Evolutionary conservation across 2,888 invertebrate genomes (phyloP).

Genomic region (Drosophila kuntzei): DNA sequence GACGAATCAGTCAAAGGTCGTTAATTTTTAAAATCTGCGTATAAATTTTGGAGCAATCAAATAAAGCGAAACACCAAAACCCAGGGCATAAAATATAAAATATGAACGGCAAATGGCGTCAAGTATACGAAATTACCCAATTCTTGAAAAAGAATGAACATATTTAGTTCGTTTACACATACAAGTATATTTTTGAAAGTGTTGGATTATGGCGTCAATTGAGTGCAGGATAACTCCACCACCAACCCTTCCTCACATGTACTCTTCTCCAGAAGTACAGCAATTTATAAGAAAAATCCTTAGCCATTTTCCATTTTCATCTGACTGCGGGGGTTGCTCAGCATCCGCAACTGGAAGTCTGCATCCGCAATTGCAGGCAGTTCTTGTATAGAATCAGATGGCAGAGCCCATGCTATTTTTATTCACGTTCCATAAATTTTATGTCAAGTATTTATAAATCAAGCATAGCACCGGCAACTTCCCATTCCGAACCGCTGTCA

Average conservation of each 20-base stretch:
- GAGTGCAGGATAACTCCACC: background rate
- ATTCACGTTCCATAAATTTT: constrained; percentile 76
- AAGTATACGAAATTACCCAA: constrained; percentile 27
- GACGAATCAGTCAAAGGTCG: constrained; percentile 79
- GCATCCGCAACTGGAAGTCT: constrained; percentile 27
- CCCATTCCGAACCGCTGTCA: background rate
- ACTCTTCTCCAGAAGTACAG: constrained; percentile 23
- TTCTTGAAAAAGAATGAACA: constrained; percentile 11
- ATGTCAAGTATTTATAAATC: constrained; percentile 77
- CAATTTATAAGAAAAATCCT: constrained; percentile 33
- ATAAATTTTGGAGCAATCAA: constrained; percentile 65
- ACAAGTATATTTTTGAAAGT: constrained; percentile 29
- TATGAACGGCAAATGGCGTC: constrained; percentile 33
- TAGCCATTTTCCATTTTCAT: constrained; percentile 3
- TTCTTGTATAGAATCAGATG: constrained; percentile 30
- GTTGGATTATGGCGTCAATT: constrained; percentile 18
- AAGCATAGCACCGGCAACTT: constrained; percentile 43
- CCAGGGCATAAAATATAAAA: constrained; percentile 22
- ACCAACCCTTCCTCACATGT: constrained; percentile 61
- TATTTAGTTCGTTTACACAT: constrained; percentile 2
- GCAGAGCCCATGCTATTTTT: constrained; percentile 61
- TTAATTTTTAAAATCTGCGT: constrained; percentile 76
- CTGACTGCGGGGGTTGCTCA: constrained; percentile 29
- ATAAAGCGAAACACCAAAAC: constrained; percentile 35
- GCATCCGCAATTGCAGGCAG: constrained; percentile 1